Evolutionary conservation across 2,888 invertebrate genomes (phyloP), one percentile per base, ranked within the genome.

Genomic region (Cantharis flavilabris): DNA sequence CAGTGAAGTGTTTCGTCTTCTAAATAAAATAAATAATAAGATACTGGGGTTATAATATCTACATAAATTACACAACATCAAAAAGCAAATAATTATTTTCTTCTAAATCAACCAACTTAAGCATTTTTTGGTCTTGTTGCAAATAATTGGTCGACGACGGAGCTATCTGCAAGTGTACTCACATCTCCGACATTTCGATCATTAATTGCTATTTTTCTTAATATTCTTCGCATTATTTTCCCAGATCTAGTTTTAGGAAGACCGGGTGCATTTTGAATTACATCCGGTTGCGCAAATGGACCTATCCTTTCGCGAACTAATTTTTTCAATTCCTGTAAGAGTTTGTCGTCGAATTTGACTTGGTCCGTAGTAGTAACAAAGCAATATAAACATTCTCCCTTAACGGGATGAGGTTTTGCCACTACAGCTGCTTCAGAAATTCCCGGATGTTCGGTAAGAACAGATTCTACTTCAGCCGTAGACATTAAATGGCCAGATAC

Each of bases 401-500:
- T 99, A 77, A 99, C 93, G 0, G 93, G 92, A 89, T 99, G 99
- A 0, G 98, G 97, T 82, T 95, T 94, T 7, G 98, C 95, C 0
- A 99, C 99, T 0, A 98, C 99, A 0, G 99, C 99, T 0, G 98
- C 96, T 88, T 99, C 99, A 0, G 98, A 93, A 0, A 99, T 95
- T 11, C 91, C 90, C 0, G 90, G 88, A 86, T 96, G 95, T 86
- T 95, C 95, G 0, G 95, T 92, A 14, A 96, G 90, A 20, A 95
- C 94, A 13, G 95, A 93, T 87, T 96, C 96, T 0, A 96, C 95
- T 90, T 99, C 98, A 0, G 99, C 96, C 0, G 99, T 99, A 79
- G 98, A 98, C 93, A 99, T 95, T 73, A 99, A 90, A 89, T 99
- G 99, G 0, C 99, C 99, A 2, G 98, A 98, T 9, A 99, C 98